These are phyloP conservation scores for Dromococcyx pavoninus DNA, from an alignment of 2,797 vertebrate genomes.

Conservation along the genomic window DNA sequence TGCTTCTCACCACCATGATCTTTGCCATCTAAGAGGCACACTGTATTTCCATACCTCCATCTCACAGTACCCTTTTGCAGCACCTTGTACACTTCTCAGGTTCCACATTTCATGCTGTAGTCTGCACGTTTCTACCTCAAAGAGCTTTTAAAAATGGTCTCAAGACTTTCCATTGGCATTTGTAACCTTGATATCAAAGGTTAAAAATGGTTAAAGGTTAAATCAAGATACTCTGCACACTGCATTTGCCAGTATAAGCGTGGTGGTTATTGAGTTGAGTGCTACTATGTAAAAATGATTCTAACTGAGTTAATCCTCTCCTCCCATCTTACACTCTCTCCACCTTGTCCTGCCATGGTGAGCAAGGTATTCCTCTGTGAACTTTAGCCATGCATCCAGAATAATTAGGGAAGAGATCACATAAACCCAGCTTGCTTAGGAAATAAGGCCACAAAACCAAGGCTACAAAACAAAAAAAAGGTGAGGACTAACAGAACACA, in stretches of 20 bases:
- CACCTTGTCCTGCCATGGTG: background rate
- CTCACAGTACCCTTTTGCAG: background rate
- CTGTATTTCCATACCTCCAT: background rate
- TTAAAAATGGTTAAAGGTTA: too few relatives aligned
- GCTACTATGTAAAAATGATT: background rate
- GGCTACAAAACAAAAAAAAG: background rate
- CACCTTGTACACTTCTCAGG: background rate
- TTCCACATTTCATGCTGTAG: background rate
- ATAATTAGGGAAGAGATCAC: background rate
- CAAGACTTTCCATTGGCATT: background rate
- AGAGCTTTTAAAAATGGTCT: background rate
- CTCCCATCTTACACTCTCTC: background rate
- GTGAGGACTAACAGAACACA: background rate
- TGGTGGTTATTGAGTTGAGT: background rate
- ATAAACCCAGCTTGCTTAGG: background rate
- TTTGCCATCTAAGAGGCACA: background rate
- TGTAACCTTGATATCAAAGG: background rate
- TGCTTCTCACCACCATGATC: background rate
- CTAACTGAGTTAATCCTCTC: background rate
- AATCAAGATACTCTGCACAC: background rate
- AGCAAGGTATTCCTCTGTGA: background rate
- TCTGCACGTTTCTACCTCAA: background rate
- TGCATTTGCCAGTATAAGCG: background rate
- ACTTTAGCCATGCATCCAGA: background rate
- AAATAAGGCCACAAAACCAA: conserved; percentile 22